Evolutionary conservation across 2,113 vertebrate genomes (phyloP).

Genomic region (Buteo buteo): DNA sequence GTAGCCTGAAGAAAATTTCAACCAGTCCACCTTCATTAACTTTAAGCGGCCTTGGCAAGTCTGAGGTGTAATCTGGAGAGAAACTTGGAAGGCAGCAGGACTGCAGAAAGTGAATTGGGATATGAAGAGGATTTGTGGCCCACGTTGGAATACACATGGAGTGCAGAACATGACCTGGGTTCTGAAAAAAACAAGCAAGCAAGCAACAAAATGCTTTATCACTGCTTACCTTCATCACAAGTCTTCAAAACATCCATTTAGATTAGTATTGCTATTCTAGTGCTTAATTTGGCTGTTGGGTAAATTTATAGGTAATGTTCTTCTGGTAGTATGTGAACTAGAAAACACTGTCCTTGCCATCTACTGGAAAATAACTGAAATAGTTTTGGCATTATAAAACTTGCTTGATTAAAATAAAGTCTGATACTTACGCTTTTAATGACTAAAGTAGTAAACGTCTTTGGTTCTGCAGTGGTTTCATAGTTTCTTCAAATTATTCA

Average conservation of each 20-base stretch:
- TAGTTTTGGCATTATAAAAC: background rate
- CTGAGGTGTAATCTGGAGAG: background rate
- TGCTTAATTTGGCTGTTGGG: background rate
- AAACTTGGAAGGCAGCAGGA: background rate
- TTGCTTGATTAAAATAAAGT: background rate
- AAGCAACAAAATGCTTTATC: background rate
- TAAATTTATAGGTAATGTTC: background rate
- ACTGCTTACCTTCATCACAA: background rate
- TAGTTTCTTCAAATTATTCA: background rate
- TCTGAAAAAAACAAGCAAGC: background rate
- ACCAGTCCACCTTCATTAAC: slow-evolving; percentile 41
- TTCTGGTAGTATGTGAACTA: background rate
- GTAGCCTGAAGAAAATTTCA: slow-evolving; percentile 42
- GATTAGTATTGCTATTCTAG: background rate
- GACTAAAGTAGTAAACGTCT: background rate
- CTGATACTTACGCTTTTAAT: background rate
- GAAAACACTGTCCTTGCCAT: background rate
- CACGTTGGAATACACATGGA: fast-evolving
- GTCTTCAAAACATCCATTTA: background rate
- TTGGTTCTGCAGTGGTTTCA: background rate
- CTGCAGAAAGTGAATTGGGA: background rate
- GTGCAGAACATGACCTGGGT: background rate
- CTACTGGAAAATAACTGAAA: background rate
- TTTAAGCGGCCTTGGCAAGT: slow-evolving; percentile 4
- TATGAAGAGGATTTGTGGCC: background rate